Evolutionary conservation across 2,888 invertebrate genomes (phyloP), one percentile per base, ranked within the genome.

Genomic region (Drosophila macrospina): DNA sequence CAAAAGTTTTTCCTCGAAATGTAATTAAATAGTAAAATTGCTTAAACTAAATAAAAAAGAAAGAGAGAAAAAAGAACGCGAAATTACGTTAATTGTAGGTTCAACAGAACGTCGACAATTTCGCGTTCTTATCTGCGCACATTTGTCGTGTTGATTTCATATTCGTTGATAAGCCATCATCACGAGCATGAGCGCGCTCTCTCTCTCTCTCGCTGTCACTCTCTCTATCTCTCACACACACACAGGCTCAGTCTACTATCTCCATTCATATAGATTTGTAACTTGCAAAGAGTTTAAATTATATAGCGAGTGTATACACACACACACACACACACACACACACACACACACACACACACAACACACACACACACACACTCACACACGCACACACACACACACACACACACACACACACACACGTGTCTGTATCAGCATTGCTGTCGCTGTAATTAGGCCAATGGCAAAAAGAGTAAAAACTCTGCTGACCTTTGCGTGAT

Each of bases 61-160:
- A n/a, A n/a, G n/a, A n/a, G n/a, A n/a, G n/a, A n/a, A n/a, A n/a
- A n/a, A n/a, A n/a, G n/a, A 56, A 60, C 45, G 13, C n/a, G 7
- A 67, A 78, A 74, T 77, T 68, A 51, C 60, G 66, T 56, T 78
- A 78, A 78, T 78, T 78, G 50, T 39, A 13, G 73, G 69, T 59
- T 69, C 55, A 47, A 74, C 61, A 61, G 65, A 69, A 66, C 36
- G 69, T 62, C 60, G 72, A 76, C 69, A 63, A 5, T 74, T 80
- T 68, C 36, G 26, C 48, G 15, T 32, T 39, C 78, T 80, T 79
- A 79, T 79, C 80, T 75, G 48, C 42, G 42, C 52, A 42, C 65
- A 68, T 56, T 78, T 66, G 76, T 73, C 63, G 73, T 64, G 66
- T 52, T 66, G 65, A 64, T 78, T 69, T 73, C 60, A 55, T 28